Evolutionary conservation across 1,140 invertebrate species (phyloP), one percentile per base, ranked within the genome.

Genomic region (Drosophila truncata): DNA sequence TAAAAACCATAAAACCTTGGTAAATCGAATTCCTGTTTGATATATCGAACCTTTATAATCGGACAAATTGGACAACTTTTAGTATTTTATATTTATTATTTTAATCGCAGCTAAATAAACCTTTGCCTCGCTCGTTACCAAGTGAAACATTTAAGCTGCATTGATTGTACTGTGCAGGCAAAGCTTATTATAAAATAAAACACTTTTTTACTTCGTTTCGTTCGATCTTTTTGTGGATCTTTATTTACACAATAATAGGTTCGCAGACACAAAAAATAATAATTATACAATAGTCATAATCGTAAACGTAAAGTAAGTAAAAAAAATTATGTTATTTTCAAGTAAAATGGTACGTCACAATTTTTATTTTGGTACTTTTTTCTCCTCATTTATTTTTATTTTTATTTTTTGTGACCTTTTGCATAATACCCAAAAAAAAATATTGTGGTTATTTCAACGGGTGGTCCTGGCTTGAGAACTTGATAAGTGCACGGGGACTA

Each of bases 221-320:
- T 49, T 37, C 16, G 46, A 47, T 71, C 23, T 46, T 33, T 33
- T 63, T 44, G 37, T 73, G 72, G 55, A 37, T 74, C 47, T 74
- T 74, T 74, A 74, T 74, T 74, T 74, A 74, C 57, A 73, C 71
- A 72, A 71, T 71, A 72, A 72, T 72, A 78, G 59, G 59, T 74
- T 74, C 41, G 71, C 49, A 65, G 49, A 75, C 71, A 77, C 49
- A 70, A 71, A 78, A 71, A 78, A 64, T 75, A 42, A 57, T 75
- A 71, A 72, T 71, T 72, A 54, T 54, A 71, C 66, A 72, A 72
- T 71, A 72, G 67, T 23, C 42, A 52, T 74, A 73, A 73, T 73
- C 71, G 69, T 73, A 62, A 52, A 62, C 55, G 31, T 78, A 55
- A 70, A 31, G 41, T 69, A 39, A 61, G 52, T 75, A 69, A 39